Conservation (phyloP, 2,888 invertebrate species). For the Mesochorus sp. region DNA sequence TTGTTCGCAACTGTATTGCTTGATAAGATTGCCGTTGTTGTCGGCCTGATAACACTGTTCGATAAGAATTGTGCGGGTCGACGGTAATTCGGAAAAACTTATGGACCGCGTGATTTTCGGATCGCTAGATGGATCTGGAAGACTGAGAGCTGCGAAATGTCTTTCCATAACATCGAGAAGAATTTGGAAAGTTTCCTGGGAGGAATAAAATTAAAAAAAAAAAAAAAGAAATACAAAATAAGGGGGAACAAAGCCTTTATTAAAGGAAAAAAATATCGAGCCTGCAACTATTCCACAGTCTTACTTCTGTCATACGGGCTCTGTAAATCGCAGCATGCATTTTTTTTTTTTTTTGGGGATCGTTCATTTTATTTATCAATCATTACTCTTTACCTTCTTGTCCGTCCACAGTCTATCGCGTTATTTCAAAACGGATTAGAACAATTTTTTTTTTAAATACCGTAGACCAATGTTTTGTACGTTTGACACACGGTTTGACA, state of each 20-base stretch:
- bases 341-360: slow-evolving; percentile 31
- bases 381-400: slow-evolving; percentile 56
- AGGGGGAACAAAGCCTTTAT: slow-evolving; percentile 31
- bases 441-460: background rate
- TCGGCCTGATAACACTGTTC: slow-evolving; percentile 66
- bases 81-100: slow-evolving; percentile 72
- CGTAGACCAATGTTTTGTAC: background rate
- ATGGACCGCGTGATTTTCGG: slow-evolving; percentile 67
- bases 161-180: slow-evolving; percentile 73
- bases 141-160: slow-evolving; percentile 68
- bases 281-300: slow-evolving; percentile 26
- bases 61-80: slow-evolving; percentile 63
- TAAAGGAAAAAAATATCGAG: slow-evolving; percentile 14
- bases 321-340: slow-evolving; percentile 64
- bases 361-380: slow-evolving; percentile 35
- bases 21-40: slow-evolving; percentile 65
- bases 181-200: slow-evolving; percentile 61
- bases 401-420: slow-evolving; percentile 2
- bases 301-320: slow-evolving; percentile 65
- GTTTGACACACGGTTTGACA: background rate
- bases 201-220: slow-evolving; percentile 4
- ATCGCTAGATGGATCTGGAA: slow-evolving; percentile 65
- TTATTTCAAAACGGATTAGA: no score
- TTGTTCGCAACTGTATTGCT: slow-evolving; percentile 74
- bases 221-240: slow-evolving; percentile 53